phyloP scores from a whole-genome alignment of 2,888 invertebrate species.

The Himalopsyche kuldschensis region DNA sequence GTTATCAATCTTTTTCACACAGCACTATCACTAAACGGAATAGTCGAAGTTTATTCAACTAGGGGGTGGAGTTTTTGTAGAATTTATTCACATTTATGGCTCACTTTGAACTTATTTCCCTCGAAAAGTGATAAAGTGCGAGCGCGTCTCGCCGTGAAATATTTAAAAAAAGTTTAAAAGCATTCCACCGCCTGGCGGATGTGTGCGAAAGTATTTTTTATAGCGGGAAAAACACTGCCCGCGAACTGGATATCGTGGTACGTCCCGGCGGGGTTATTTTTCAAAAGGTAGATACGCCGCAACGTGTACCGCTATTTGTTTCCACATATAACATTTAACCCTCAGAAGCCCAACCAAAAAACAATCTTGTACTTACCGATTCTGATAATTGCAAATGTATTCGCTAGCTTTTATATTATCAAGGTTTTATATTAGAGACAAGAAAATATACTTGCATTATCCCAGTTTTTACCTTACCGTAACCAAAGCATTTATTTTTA shows the following conservation, averaged over 20 bases:
- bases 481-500: too few relatives aligned
- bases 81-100: constrained; percentile 33
- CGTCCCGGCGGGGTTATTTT: background rate
- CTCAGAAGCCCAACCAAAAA: too few relatives aligned
- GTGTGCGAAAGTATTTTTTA: constrained; percentile 3
- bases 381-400: too few relatives aligned
- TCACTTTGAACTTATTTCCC: constrained; percentile 25
- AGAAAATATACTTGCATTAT: too few relatives aligned
- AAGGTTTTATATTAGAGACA: too few relatives aligned
- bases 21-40: background rate
- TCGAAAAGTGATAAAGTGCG: constrained; percentile 24
- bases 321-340: background rate
- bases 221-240: background rate
- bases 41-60: background rate
- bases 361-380: too few relatives aligned
- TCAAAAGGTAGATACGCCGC: background rate
- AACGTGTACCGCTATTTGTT: background rate
- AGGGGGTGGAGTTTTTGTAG: background rate
- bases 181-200: constrained; percentile 8
- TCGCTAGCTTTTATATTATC: too few relatives aligned
- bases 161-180: constrained; percentile 23
- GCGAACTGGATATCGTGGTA: background rate
- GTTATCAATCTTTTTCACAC: too few relatives aligned
- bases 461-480: too few relatives aligned
- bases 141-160: background rate